Percentiles rank a stretch among this genome's conserved stretches.
Evolutionary conservation across 23 tunicate genomes (phyloP).

Genomic region (Ascidia mentula): DNA sequence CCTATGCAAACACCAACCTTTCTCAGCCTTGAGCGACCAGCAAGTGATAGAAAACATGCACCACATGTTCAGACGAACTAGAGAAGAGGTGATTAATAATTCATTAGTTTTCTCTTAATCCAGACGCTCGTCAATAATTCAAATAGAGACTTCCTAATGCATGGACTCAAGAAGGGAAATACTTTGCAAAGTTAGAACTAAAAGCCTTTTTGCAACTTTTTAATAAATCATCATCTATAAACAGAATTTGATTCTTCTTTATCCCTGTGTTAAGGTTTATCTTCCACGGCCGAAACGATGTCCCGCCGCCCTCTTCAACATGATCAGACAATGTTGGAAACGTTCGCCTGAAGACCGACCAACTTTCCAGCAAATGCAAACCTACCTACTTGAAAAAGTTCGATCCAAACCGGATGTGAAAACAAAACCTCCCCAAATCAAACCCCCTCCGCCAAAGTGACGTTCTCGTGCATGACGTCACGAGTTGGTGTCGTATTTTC

Average conservation of each 20-base stretch:
- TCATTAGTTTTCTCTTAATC: background rate
- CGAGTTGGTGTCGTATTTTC: too few species aligned
- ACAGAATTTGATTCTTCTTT: too few species aligned
- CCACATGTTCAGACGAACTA: slow-evolving; percentile 48
- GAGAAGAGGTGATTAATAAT: slow-evolving; percentile 53
- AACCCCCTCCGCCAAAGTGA: slow-evolving; percentile 34
- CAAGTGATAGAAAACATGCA: slow-evolving; percentile 84
- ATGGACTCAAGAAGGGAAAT: too few species aligned
- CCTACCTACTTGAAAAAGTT: slow-evolving; percentile 31
- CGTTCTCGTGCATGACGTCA: background rate
- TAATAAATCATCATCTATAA: too few species aligned
- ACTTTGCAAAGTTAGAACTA: too few species aligned
- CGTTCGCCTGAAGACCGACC: slow-evolving; percentile 67
- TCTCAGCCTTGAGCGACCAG: slow-evolving; percentile 33
- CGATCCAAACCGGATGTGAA: slow-evolving; percentile 16
- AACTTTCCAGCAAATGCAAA: slow-evolving; percentile 49
- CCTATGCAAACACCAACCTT: slow-evolving; percentile 75
- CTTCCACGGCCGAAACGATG: slow-evolving; percentile 72
- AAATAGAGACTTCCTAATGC: too few species aligned
- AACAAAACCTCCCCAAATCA: slow-evolving; percentile 41
- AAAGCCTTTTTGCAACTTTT: too few species aligned
- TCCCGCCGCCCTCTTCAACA: slow-evolving; percentile 59
- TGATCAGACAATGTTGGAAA: slow-evolving; percentile 84
- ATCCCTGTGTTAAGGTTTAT: too few species aligned
- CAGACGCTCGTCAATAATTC: too few species aligned